A percentile compares a stretch with the other conserved stretches of the same genome.
phyloP scores from a whole-genome alignment of 2,888 invertebrate species.

The Sycophila texana region DNA sequence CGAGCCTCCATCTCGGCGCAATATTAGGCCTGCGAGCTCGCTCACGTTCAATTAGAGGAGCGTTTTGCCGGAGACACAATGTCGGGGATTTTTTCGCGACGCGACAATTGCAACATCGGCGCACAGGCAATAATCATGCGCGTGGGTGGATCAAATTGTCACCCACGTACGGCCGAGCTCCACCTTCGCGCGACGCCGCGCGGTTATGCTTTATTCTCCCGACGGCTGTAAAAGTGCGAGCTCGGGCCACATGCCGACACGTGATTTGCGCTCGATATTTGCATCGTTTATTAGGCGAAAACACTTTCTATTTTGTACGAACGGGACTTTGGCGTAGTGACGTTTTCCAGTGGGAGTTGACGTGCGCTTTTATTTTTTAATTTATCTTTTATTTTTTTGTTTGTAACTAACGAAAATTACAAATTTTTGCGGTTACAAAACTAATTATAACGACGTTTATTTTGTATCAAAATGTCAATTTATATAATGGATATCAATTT shows the following conservation, averaged over 20 bases:
- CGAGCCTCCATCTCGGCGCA: too few relatives aligned
- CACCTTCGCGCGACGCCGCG: background rate
- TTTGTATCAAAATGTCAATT: too few relatives aligned
- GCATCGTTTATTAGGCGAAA: too few relatives aligned
- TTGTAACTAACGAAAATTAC: too few relatives aligned
- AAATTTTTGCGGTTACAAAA: too few relatives aligned
- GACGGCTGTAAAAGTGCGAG: background rate
- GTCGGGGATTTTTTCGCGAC: background rate
- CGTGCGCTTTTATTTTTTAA: too few relatives aligned
- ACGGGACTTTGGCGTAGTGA: background rate
- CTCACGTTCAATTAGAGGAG: slow-evolving; percentile 25
- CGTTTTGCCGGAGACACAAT: slow-evolving; percentile 10
- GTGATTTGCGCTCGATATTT: background rate
- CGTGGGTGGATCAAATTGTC: slow-evolving; percentile 69
- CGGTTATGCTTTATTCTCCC: background rate
- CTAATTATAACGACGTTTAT: too few relatives aligned
- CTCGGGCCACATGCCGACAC: background rate
- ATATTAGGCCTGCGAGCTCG: background rate
- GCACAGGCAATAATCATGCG: slow-evolving; percentile 51
- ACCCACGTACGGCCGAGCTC: slow-evolving; percentile 66
- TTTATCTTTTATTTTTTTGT: too few relatives aligned
- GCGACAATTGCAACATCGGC: slow-evolving; percentile 24
- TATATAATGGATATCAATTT: too few relatives aligned
- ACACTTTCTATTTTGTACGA: too few relatives aligned
- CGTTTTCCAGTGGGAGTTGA: too few relatives aligned